Evolutionary conservation across 2,113 vertebrate genomes (phyloP).

Genomic region (Noturus placidus): DNA sequence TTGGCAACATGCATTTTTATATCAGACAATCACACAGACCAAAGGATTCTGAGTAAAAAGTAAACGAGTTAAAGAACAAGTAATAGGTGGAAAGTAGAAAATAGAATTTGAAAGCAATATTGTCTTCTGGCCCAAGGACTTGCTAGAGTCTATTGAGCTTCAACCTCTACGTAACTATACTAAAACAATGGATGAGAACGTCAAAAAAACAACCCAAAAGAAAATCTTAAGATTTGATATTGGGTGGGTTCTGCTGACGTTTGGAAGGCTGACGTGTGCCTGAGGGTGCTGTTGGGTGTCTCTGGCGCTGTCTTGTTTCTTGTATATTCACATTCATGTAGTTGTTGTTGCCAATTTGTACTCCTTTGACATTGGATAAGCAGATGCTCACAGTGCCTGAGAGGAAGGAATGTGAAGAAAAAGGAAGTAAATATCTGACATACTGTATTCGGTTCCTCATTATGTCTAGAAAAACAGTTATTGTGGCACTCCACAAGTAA

Average conservation of each 20-base stretch:
- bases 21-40: background rate
- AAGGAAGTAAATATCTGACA: background rate
- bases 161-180: background rate
- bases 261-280: constrained; percentile 7
- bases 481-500: background rate
- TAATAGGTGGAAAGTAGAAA: background rate
- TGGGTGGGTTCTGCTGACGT: background rate
- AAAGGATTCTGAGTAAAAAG: background rate
- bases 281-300: constrained; percentile 62
- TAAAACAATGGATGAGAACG: background rate
- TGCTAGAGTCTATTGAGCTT: background rate
- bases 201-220: background rate
- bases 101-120: background rate
- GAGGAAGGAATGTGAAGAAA: background rate
- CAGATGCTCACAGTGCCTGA: background rate
- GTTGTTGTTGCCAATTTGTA: constrained; percentile 65
- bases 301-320: constrained; percentile 40
- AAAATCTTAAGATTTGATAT: background rate
- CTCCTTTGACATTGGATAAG: constrained; percentile 34
- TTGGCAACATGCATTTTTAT: background rate
- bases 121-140: background rate
- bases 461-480: background rate
- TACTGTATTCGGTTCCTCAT: background rate
- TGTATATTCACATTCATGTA: background rate
- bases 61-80: background rate